A percentile compares a stretch with the other conserved stretches of the same genome.
phyloP scores from a whole-genome alignment of 2,888 invertebrate genomes.

The Spisula subtruncata region DNA sequence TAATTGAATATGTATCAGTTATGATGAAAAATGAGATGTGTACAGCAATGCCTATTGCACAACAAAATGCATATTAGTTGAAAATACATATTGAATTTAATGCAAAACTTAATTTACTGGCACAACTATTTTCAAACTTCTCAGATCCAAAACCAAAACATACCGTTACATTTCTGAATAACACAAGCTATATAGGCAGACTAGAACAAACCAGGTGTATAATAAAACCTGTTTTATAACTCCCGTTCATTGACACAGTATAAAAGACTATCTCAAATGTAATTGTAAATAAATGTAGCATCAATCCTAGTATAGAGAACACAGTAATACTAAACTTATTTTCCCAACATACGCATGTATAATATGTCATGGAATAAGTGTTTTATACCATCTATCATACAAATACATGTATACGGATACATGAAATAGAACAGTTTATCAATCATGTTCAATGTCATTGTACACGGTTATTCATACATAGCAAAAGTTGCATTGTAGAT shows the following conservation, averaged over 20 bases:
- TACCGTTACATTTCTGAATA: too few relatives aligned
- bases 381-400: background rate
- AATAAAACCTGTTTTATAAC: background rate
- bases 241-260: background rate
- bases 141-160: background rate
- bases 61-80: constrained; percentile 34
- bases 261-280: background rate
- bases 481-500: too few relatives aligned
- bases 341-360: too few relatives aligned
- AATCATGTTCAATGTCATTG: too few relatives aligned
- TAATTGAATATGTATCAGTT: constrained; percentile 5
- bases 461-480: too few relatives aligned
- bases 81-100: constrained; percentile 22
- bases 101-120: background rate
- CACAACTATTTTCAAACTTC: background rate
- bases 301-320: background rate
- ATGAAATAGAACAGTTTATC: too few relatives aligned
- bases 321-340: background rate
- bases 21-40: background rate
- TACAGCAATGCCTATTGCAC: constrained; percentile 43
- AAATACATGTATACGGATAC: too few relatives aligned
- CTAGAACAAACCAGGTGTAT: background rate
- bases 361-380: constrained; percentile 1
- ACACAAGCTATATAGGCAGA: background rate
- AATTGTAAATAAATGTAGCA: background rate